Base-by-base conservation (phyloP, 2,113 vertebrate species). In the Oophaga pumilio region DNA sequence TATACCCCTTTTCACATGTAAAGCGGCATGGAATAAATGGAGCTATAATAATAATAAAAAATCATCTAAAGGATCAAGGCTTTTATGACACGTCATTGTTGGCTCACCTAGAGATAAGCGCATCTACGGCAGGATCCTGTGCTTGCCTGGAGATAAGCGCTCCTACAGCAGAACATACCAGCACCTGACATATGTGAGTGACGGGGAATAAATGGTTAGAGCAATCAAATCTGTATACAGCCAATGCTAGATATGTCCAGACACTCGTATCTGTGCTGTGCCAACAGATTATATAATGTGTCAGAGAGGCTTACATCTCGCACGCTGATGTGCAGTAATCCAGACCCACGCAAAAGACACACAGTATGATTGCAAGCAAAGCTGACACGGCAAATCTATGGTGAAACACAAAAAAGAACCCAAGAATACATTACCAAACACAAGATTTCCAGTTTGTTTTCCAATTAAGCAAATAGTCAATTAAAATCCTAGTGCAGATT, bases 401-500 rank as follows among this genome's bases (percentile, higher is more conserved):
- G 9, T 24, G n/a, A 24, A 12, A 66, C 12, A 8, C 64, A n/a
- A 66, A 24, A 22, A 62, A 62, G 60, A 66, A 66, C 64, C 2
- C 6, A 62, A 12, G 1, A 62, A 26, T 26, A 57, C 26, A 18
- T 80, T 80, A 11, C 20, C 77, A 77, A 49, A 57, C 53, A 43
- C 14, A 59, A 24, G 15, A 33, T 80, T 80, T 28, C n/a, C 56
- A 20, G 20, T 69, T 68, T 17, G 20, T 57, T 85, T 20, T 13
- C 20, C 26, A 64, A 59, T 10, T 50, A 71, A 33, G 33, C 57
- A 76, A 85, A 74, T 20, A 76, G 15, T 82, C 86, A 74, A 82
- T 87, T 82, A 87, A 76, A 82, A 33, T 24, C 66, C 69, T n/a
- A 50, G 74, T 33, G 62, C 50, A 59, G 80, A 74, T 74, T 53